A percentile compares a stretch with the other conserved stretches of the same genome.
phyloP scores from a whole-genome alignment of 1,140 invertebrate species.

The Archivesica marissinica region DNA sequence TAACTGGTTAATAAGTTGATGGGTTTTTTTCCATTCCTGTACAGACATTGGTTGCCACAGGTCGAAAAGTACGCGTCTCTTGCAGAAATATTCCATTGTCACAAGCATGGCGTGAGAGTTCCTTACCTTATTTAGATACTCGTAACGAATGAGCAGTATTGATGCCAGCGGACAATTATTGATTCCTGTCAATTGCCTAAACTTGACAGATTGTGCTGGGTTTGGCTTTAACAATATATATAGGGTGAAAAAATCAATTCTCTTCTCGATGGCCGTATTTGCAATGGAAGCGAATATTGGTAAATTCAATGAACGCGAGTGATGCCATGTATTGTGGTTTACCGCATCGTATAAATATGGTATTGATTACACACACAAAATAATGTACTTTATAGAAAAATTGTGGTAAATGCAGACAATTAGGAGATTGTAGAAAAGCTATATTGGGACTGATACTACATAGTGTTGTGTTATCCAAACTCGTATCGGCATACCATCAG shows the following conservation, averaged over 20 bases:
- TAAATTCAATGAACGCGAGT: constrained; percentile 27
- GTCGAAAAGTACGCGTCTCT: too few species aligned
- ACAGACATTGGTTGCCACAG: too few species aligned
- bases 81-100: too few species aligned
- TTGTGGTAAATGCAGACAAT: neutral
- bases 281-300: constrained; percentile 14
- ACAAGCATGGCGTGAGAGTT: too few species aligned
- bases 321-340: constrained; percentile 1
- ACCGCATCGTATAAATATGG: constrained; percentile 9
- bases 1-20: too few species aligned
- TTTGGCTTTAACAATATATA: constrained; percentile 13
- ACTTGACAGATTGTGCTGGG: constrained; percentile 12
- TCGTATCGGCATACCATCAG: too few species aligned
- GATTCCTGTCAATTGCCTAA: constrained; percentile 5
- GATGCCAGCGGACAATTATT: neutral
- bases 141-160: constrained; percentile 9
- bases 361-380: constrained; percentile 10
- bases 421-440: too few species aligned
- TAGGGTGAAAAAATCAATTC: constrained; percentile 19
- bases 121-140: constrained; percentile 19
- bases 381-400: neutral
- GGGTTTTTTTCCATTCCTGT: too few species aligned
- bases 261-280: neutral
- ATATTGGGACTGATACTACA: too few species aligned
- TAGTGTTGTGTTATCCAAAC: too few species aligned